Base-by-base conservation (phyloP, 1,140 invertebrate species). In the Batillaria attramentaria region DNA sequence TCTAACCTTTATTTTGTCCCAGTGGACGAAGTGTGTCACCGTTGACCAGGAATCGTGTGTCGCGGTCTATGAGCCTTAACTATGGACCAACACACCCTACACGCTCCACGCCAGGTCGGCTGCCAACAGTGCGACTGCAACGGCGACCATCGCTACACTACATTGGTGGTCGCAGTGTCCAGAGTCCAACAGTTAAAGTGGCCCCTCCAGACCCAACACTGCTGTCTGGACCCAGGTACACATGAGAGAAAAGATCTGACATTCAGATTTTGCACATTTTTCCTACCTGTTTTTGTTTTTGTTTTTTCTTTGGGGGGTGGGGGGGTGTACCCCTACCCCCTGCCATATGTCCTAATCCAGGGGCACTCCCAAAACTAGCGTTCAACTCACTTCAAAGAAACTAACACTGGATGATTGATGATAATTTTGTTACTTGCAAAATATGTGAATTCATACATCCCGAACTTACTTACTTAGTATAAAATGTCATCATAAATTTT, bases 141-240 rank as follows among this genome's bases (percentile, higher is more conserved):
- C 39, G 77, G 10, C 69, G 65, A 37, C 78, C 43, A 60, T 73
- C 79, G 20, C 37, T 83, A 8, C 37, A 57, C n/a, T 65, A 80
- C 41, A 69, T 65, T 13, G 69, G 60, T n/a, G 42, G 54, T 6
- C 72, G 74, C 46, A 72, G 39, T 6, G 13, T 77, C 2, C 37
- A 72, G 37, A 79, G 76, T 62, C 81, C 78, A 66, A 83, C 81
- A 60, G 81, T 83, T 6, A 77, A 77, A 42, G 73, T 83, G 42
- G 81, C 81, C 33, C 75, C 81, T 39, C 81, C 81, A 13, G 79
- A 80, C 35, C 73, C 42, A 2, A 28, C 42, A 4, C 37, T 70
- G n/a, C n/a, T 80, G 13, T n/a, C 33, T 41, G 46, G 31, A 31
- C 66, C 79, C 8, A 77, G 79, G 79, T 80, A 77, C 4, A 46